Percentiles rank a stretch among this genome's conserved stretches.
phyloP scores from a whole-genome alignment of 2,113 vertebrate genomes.

The Podocnemis expansa region DNA sequence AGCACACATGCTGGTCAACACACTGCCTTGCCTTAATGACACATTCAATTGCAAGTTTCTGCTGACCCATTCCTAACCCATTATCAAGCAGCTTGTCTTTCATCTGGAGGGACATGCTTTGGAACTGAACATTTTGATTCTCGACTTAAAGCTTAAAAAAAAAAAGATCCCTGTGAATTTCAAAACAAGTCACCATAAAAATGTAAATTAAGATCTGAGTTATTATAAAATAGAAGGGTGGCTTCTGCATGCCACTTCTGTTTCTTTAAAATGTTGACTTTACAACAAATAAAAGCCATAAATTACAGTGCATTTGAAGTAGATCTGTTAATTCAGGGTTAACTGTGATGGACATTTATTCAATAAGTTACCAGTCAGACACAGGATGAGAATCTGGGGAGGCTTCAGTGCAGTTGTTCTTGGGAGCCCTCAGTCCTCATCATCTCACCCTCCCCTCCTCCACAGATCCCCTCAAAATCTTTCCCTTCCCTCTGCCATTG shows the following conservation, averaged over 20 bases:
- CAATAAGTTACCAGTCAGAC: background rate
- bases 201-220: background rate
- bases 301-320: background rate
- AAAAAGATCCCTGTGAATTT: background rate
- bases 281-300: background rate
- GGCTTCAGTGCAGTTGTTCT: too few species aligned
- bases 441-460: background rate
- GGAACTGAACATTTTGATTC: background rate
- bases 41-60: background rate
- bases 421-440: background rate
- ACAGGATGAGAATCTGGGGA: background rate
- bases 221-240: background rate
- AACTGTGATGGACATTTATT: background rate
- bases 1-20: background rate
- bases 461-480: background rate
- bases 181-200: conserved; percentile 17
- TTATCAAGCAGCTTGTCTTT: background rate
- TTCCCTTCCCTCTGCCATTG: background rate
- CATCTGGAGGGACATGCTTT: background rate
- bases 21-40: background rate
- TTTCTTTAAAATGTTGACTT: background rate
- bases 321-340: background rate
- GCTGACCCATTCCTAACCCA: background rate
- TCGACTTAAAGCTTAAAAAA: background rate
- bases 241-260: background rate